phyloP scores from a whole-genome alignment of 2,888 invertebrate genomes.

The Cheilosia variabilis region DNA sequence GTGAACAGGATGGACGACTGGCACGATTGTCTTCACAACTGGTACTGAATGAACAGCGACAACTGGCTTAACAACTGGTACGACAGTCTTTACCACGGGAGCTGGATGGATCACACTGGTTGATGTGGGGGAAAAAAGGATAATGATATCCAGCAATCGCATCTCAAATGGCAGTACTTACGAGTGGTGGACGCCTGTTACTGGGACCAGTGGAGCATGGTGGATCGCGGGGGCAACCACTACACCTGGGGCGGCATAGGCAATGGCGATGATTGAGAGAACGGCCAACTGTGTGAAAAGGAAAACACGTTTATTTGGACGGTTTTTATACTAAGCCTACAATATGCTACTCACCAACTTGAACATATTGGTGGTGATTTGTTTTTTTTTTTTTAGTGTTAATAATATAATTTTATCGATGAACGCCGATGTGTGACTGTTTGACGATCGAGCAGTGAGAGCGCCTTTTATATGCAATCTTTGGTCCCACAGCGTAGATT shows the following conservation, averaged over 20 bases:
- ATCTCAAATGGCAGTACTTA: constrained; percentile 39
- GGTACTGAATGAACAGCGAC: constrained; percentile 74
- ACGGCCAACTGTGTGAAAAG: constrained; percentile 80
- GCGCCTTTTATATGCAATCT: constrained; percentile 64
- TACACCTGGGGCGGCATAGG: constrained; percentile 81
- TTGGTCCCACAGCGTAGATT: not conserved
- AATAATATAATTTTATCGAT: constrained; percentile 61
- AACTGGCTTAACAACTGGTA: constrained; percentile 78
- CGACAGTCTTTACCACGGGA: constrained; percentile 80
- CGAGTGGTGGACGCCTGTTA: constrained; percentile 76
- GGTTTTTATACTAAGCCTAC: not conserved
- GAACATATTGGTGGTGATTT: constrained; percentile 80
- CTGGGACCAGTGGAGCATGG: constrained; percentile 68
- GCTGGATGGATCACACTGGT: constrained; percentile 82
- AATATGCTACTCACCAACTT: constrained; percentile 81
- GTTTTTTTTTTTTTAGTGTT: constrained; percentile 31
- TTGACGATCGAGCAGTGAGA: constrained; percentile 63
- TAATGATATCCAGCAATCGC: not conserved
- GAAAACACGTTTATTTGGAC: constrained; percentile 13
- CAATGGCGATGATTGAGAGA: constrained; percentile 79
- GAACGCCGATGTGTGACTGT: constrained; percentile 66
- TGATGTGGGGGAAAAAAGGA: not conserved
- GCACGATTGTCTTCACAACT: constrained; percentile 79
- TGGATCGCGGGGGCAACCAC: constrained; percentile 82
- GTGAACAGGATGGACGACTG: constrained; percentile 79